phyloP scores from a whole-genome alignment of 2,888 invertebrate genomes.

The Protodeltote pygarga region DNA sequence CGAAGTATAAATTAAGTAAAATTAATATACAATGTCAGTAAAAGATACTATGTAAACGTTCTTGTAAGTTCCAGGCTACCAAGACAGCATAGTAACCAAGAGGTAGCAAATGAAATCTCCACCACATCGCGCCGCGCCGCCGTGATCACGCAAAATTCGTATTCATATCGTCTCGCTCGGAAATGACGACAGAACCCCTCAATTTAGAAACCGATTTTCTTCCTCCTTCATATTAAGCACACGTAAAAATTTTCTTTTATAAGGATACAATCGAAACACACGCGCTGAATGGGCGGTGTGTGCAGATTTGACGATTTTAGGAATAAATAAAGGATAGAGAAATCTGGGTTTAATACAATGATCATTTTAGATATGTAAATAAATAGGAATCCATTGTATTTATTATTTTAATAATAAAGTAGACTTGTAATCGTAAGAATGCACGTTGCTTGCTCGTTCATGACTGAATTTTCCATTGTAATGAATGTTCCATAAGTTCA shows the following conservation, averaged over 20 bases:
- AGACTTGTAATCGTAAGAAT: too few relatives aligned
- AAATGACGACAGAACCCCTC: constrained; percentile 46
- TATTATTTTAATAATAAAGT: too few relatives aligned
- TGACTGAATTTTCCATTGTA: too few relatives aligned
- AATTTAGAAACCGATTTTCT: constrained; percentile 47
- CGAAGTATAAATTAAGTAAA: too few relatives aligned
- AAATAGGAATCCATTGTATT: too few relatives aligned
- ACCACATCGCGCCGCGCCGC: constrained; percentile 29
- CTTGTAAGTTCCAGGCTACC: background rate
- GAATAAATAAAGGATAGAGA: background rate
- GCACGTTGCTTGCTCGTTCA: too few relatives aligned
- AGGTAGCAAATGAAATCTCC: constrained; percentile 29
- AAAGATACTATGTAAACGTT: background rate
- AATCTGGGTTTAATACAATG: background rate
- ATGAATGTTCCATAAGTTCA: too few relatives aligned
- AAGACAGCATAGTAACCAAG: constrained; percentile 25
- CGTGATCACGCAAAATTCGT: constrained; percentile 42
- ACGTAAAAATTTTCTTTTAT: constrained; percentile 42
- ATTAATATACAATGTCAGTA: too few relatives aligned
- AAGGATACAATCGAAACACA: constrained; percentile 31
- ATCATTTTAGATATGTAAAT: too few relatives aligned
- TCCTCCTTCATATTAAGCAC: constrained; percentile 43
- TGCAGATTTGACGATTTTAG: constrained; percentile 11
- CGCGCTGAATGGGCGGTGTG: constrained; percentile 18
- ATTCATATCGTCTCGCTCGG: constrained; percentile 44